Percentiles rank a stretch among this genome's conserved stretches.
Conservation (phyloP, 2,888 invertebrate genomes). For the Pollenia griseotomentosa region DNA sequence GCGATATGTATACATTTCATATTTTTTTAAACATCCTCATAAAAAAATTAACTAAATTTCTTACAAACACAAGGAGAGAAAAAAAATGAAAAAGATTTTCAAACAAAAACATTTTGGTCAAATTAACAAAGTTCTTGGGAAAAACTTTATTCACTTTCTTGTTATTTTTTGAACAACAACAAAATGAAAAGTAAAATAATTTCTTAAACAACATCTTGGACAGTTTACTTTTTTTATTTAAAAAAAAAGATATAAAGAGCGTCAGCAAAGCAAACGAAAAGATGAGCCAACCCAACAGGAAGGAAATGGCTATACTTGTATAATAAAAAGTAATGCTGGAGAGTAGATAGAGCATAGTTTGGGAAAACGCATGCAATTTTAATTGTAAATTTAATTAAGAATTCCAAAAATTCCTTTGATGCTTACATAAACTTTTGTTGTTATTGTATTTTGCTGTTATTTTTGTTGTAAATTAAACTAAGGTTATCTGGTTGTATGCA, state of each 20-base stretch:
- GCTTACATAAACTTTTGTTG: slow-evolving; percentile 59
- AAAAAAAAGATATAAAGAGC: slow-evolving; percentile 4
- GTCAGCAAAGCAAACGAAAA: neutral
- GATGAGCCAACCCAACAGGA: neutral
- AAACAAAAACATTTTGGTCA: slow-evolving; percentile 59
- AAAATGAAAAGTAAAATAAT: slow-evolving; percentile 7
- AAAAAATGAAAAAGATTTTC: neutral
- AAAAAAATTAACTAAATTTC: neutral
- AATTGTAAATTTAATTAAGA: slow-evolving; percentile 82
- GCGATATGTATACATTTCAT: too few species aligned
- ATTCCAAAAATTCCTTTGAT: slow-evolving; percentile 80
- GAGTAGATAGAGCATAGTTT: slow-evolving; percentile 19
- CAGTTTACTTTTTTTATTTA: slow-evolving; percentile 48
- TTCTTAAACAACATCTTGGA: slow-evolving; percentile 69
- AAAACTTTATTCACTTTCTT: slow-evolving; percentile 47
- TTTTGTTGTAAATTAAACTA: slow-evolving; percentile 46
- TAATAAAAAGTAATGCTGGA: slow-evolving; percentile 16
- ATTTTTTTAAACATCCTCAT: neutral
- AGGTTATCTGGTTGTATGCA: slow-evolving; percentile 55
- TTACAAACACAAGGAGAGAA: neutral
- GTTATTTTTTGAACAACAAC: slow-evolving; percentile 6
- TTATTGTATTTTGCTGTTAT: slow-evolving; percentile 11
- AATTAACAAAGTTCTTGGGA: slow-evolving; percentile 69
- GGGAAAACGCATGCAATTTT: slow-evolving; percentile 77
- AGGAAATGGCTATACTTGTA: slow-evolving; percentile 13